These are phyloP conservation scores for Protophormia terraenovae DNA, from an alignment of 2,888 invertebrate species.

Conservation along the genomic window DNA sequence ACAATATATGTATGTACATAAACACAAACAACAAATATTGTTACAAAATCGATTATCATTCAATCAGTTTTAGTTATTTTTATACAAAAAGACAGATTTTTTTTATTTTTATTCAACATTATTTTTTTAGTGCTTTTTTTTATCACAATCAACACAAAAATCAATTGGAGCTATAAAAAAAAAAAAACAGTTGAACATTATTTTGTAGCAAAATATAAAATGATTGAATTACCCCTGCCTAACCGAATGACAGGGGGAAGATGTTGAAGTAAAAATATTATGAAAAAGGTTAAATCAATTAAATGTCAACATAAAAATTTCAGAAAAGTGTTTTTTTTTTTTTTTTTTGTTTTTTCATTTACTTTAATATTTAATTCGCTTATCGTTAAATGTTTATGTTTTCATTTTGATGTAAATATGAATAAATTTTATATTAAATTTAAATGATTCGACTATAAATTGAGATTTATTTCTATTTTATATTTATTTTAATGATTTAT, in stretches of 20 bases:
- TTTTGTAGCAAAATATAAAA: background rate
- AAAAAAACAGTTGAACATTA: too few relatives aligned
- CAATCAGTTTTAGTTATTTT: constrained; percentile 9
- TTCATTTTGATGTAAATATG: too few relatives aligned
- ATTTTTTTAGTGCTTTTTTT: background rate
- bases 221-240: too few relatives aligned
- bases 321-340: too few relatives aligned
- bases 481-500: background rate
- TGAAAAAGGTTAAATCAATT: background rate
- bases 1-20: too few relatives aligned
- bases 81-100: too few relatives aligned
- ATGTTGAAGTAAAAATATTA: background rate
- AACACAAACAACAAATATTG: constrained; percentile 1
- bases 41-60: constrained; percentile 41
- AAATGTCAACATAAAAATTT: background rate
- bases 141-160: background rate
- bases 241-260: background rate
- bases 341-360: too few relatives aligned
- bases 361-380: too few relatives aligned
- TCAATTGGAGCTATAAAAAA: background rate
- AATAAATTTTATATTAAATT: background rate
- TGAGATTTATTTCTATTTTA: background rate
- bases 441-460: background rate
- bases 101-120: background rate
- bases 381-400: background rate